Base-by-base conservation (phyloP, 2,797 vertebrate species). In the Betta splendens region DNA sequence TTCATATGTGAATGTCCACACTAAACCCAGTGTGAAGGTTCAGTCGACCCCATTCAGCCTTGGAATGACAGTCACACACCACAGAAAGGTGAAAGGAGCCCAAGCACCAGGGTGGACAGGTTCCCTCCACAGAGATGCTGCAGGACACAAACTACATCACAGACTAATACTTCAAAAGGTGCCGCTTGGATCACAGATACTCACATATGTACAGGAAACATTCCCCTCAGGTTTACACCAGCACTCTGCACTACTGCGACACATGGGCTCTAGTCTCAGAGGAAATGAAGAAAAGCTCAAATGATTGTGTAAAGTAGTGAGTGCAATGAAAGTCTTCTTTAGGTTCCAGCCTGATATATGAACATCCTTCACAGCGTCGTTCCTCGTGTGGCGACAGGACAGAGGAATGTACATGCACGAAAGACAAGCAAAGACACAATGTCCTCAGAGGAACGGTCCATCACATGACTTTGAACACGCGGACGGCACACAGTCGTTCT, bases 361-460 rank as follows among this genome's bases (percentile, higher is more conserved):
- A 44, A 56, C 6, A 0, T 64, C 64, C 54, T 55, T 58, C 17
- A 77, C 67, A 20, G 38, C 0, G 64, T 72, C 60, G 17, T 63
- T 79, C 61, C 47, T 46, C 64, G 12, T 16, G 29, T 1, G 39
- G 35, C 7, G 3, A 35, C 59, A 39, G 81, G 68, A 23, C 74
- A 80, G 76, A 77, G 55, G 83, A 64, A 78, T 79, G 81, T 80
- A 85, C 88, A 91, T 92, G 89, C 88, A 89, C 85, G 85, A 88
- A 81, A 86, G 82, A 87, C 86, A 56, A 85, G 87, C 85, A 85
- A 81, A 67, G 73, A 79, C 57, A 74, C 72, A 69, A 64, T 75
- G 84, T 82, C 71, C 72, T 83, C 70, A 66, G 47, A 72, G 72
- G 62, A 69, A 86, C 77, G 21, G 62, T 81, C 67, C 69, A 20